These are phyloP conservation scores for Pollimyrus isidori DNA, from an alignment of 2,113 vertebrate genomes.

Conservation along the genomic window DNA sequence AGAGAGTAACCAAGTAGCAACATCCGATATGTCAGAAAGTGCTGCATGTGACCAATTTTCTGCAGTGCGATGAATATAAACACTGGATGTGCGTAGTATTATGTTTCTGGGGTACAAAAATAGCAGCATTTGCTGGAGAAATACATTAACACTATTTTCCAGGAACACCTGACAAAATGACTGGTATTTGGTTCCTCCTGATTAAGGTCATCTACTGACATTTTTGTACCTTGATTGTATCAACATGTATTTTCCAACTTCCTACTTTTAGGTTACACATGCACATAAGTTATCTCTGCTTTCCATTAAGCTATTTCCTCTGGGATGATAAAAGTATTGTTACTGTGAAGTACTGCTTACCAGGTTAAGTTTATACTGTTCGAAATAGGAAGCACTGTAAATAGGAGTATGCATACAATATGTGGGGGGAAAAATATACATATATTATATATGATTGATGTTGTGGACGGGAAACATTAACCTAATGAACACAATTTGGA, in stretches of 20 bases:
- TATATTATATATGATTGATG: too few species aligned
- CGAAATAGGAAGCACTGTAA: not conserved
- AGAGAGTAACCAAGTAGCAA: not conserved
- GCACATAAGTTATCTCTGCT: not conserved
- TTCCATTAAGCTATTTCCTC: not conserved
- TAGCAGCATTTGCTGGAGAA: not conserved
- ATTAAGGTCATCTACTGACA: not conserved
- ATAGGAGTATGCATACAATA: not conserved
- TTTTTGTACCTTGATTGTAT: not conserved
- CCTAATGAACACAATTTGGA: too few species aligned
- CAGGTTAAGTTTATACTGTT: too few species aligned
- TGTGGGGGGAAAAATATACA: too few species aligned
- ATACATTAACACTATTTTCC: not conserved
- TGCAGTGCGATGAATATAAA: not conserved
- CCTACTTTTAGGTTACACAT: not conserved
- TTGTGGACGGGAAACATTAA: too few species aligned
- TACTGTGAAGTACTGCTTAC: not conserved
- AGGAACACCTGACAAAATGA: not conserved
- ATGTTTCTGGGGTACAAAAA: not conserved
- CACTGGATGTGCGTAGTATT: not conserved
- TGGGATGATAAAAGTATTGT: not conserved
- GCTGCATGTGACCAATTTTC: not conserved
- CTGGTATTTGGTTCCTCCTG: not conserved
- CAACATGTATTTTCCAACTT: not conserved
- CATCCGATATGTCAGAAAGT: not conserved